phyloP scores from a whole-genome alignment of 1,140 invertebrate genomes.

The Drosophila paulistorum region DNA sequence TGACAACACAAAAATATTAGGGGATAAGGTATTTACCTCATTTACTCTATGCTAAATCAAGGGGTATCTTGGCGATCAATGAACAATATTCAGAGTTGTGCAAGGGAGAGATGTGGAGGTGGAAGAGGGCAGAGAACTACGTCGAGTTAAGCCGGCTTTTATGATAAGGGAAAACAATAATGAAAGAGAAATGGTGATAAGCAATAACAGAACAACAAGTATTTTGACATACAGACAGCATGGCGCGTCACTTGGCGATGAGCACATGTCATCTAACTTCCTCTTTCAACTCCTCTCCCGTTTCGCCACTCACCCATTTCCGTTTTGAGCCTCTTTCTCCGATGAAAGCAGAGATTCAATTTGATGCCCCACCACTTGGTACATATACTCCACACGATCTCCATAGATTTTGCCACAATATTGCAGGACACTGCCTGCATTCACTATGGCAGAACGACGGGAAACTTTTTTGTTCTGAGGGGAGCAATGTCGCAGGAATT shows the following conservation, averaged over 20 bases:
- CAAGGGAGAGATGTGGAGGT: background rate
- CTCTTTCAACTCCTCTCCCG: background rate
- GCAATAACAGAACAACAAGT: background rate
- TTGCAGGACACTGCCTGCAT: slow-evolving; percentile 52
- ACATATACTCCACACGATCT: slow-evolving; percentile 58
- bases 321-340: slow-evolving; percentile 36
- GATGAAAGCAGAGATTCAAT: slow-evolving; percentile 44
- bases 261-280: slow-evolving; percentile 30
- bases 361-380: slow-evolving; percentile 55
- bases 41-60: background rate
- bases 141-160: slow-evolving; percentile 27
- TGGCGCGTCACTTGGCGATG: slow-evolving; percentile 44
- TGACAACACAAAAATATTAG: too few relatives aligned
- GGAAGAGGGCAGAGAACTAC: background rate
- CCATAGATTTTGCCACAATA: slow-evolving; percentile 59
- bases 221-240: slow-evolving; percentile 38
- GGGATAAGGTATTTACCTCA: background rate
- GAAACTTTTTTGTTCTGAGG: slow-evolving; percentile 14
- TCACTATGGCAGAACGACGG: slow-evolving; percentile 35
- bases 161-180: slow-evolving; percentile 36
- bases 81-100: background rate
- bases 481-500: slow-evolving; percentile 34
- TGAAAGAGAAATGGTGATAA: slow-evolving; percentile 42
- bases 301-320: slow-evolving; percentile 42
- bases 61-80: slow-evolving; percentile 3